Evolutionary conservation across 2,888 invertebrate species (phyloP), one percentile per base, ranked within the genome.

Genomic region (Synergus itoensis): DNA sequence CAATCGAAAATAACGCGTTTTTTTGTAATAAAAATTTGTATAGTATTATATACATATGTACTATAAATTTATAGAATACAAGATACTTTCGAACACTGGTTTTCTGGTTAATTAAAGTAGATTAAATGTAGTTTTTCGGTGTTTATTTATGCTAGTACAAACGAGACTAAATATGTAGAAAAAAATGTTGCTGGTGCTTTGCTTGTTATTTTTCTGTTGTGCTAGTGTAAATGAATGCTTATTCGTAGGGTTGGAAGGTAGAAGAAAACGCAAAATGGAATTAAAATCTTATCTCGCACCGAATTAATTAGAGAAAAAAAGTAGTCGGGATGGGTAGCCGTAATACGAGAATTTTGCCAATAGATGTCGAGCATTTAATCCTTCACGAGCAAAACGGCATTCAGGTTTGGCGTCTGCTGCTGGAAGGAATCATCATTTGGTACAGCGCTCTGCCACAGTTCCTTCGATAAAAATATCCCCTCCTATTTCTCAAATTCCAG

Each of bases 301-400:
- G 45, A 62, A 53, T 57, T 18, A 79, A 77, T 41, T 64, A 63
- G 41, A 65, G 45, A 77, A 77, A 80, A 48, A 77, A 36, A 65
- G 21, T 73, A 53, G 11, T 73, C 48, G 73, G 40, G 73, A 73
- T 73, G 73, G 73, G 73, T 73, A 53, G 28, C n/a, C 48, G 48
- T 53, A 81, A 78, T 69, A 79, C 48, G 48, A 85, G 78, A 84
- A 87, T 88, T 87, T 86, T 89, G 83, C 81, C 87, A 77, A 80
- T 88, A 91, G 91, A 91, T 91, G 91, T 91, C 91, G 91, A 87
- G 88, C 89, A 85, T 91, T 90, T 90, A 89, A 91, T 88, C 91
- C 91, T 84, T 91, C 91, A 87, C 89, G 89, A 86, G 87, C 88
- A 80, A 90, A 89, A 83, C 88, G 88, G 81, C 87, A 87, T 80